Conservation (phyloP, 64 coral and sea anemone species). For the Platygyra sinensis region DNA sequence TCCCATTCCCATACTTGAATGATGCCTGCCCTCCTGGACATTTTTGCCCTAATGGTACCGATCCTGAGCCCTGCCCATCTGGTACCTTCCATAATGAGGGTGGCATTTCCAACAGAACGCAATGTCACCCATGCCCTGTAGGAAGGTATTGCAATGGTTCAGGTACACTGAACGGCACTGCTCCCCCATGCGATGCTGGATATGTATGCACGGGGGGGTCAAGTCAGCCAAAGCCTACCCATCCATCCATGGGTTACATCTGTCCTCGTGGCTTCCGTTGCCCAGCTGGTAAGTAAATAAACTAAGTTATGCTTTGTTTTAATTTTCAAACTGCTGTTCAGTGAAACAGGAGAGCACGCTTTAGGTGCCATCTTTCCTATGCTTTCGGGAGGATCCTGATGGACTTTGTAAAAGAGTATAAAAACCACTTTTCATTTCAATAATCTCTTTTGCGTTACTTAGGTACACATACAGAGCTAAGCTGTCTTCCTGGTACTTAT, state of each 20-base stretch:
- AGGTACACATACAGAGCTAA: slow-evolving; percentile 63
- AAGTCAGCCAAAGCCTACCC: slow-evolving; percentile 70
- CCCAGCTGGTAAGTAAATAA: slow-evolving; percentile 47
- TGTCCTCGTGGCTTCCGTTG: slow-evolving; percentile 85
- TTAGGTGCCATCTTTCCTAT: too few relatives aligned
- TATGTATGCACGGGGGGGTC: slow-evolving; percentile 89
- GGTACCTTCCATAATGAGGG: slow-evolving; percentile 85
- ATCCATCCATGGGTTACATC: slow-evolving; percentile 80
- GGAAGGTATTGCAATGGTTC: slow-evolving; percentile 86
- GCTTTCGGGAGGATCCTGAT: too few relatives aligned
- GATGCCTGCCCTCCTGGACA: slow-evolving; percentile 90
- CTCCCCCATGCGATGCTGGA: slow-evolving; percentile 69
- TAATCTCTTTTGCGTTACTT: neutral
- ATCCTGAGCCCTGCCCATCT: slow-evolving; percentile 72
- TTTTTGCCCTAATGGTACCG: slow-evolving; percentile 75
- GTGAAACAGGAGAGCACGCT: too few relatives aligned
- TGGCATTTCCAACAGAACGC: slow-evolving; percentile 63
- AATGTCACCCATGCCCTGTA: slow-evolving; percentile 79
- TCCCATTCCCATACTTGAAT: slow-evolving; percentile 71
- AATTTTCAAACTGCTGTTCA: too few relatives aligned
- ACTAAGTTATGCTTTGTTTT: too few relatives aligned
- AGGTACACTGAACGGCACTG: slow-evolving; percentile 53
- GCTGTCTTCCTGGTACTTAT: slow-evolving; percentile 85
- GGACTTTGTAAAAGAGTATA: too few relatives aligned
- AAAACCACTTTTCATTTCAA: neutral